These are phyloP conservation scores for Uloborus plumipes DNA, from an alignment of 2,888 invertebrate species.

Conservation along the genomic window DNA sequence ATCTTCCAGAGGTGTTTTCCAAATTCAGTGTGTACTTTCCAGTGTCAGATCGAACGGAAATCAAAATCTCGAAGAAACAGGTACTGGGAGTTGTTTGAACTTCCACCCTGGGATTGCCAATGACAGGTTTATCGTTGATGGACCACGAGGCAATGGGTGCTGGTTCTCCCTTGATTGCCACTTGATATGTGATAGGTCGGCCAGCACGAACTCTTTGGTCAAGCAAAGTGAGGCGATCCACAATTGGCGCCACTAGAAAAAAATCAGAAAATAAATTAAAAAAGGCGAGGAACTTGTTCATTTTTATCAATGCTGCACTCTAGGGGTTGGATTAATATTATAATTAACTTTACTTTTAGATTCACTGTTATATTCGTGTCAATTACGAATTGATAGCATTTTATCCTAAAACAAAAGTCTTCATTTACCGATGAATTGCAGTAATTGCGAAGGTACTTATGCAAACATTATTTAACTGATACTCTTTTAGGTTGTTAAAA, in stretches of 20 bases:
- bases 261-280: no score
- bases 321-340: no score
- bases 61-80: conserved; percentile 62
- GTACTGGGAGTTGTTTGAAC: conserved; percentile 78
- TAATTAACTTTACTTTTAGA: no score
- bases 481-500: no score
- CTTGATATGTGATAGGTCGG: conserved; percentile 91
- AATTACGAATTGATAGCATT: no score
- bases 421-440: no score
- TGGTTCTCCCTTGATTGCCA: conserved; percentile 96
- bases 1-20: conserved; percentile 89
- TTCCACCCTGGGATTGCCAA: conserved; percentile 78
- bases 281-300: no score
- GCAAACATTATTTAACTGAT: no score
- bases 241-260: conserved; percentile 82
- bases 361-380: no score
- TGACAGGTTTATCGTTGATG: conserved; percentile 85
- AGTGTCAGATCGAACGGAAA: conserved; percentile 80
- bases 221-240: conserved; percentile 87
- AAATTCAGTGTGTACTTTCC: conserved; percentile 89
- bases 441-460: no score
- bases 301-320: no score
- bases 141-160: conserved; percentile 93
- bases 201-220: conserved; percentile 94
- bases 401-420: no score